Percentiles rank a stretch among this genome's conserved stretches.
Conservation (phyloP, 2,797 vertebrate species). For the Spondyliosoma cantharus region DNA sequence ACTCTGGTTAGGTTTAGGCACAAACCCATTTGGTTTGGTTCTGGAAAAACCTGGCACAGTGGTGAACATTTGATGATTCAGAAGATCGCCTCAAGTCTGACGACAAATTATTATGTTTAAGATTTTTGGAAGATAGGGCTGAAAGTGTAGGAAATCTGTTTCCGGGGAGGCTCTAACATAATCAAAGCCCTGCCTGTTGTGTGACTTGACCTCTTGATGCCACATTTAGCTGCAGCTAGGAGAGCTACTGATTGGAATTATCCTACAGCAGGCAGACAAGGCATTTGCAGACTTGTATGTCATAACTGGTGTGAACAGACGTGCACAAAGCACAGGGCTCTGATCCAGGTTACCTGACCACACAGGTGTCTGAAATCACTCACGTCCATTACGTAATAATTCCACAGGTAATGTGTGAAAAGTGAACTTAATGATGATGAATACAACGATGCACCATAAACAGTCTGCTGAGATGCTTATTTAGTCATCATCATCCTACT, state of each 20-base stretch:
- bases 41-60: not conserved
- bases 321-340: not conserved
- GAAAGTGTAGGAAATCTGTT: not conserved
- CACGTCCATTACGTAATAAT: no score
- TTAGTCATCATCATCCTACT: slow-evolving; percentile 12
- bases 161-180: not conserved
- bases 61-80: not conserved
- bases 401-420: not conserved
- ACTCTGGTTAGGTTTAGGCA: no score
- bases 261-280: not conserved
- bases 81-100: not conserved
- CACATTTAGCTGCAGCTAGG: slow-evolving; percentile 5
- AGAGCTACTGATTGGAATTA: slow-evolving; percentile 33
- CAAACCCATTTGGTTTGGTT: no score
- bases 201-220: slow-evolving; percentile 13
- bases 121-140: not conserved
- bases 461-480: not conserved
- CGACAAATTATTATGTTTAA: not conserved
- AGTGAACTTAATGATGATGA: slow-evolving; percentile 18
- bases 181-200: not conserved
- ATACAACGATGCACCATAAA: slow-evolving; percentile 4
- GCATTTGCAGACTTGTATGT: not conserved
- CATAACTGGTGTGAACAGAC: not conserved
- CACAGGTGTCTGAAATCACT: not conserved
- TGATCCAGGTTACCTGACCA: no score